Conservation (phyloP, 2,888 invertebrate genomes). For the Unio pictorum region DNA sequence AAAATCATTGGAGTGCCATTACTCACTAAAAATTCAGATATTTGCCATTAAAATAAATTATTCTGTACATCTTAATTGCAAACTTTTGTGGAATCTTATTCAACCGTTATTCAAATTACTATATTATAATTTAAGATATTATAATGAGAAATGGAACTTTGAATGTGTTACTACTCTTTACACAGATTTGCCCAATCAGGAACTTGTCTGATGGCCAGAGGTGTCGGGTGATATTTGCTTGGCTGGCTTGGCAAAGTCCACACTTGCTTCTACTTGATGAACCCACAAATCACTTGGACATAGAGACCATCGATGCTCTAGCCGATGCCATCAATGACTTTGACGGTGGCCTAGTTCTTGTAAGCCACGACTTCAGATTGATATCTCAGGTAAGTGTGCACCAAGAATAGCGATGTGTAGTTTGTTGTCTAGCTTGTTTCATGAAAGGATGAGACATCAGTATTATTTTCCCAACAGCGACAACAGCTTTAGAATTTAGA, state of each 20-base stretch:
- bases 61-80: too few relatives aligned
- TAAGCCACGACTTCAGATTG: conserved; percentile 99
- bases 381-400: conserved; percentile 87
- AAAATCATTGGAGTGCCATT: too few relatives aligned
- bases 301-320: conserved; percentile 92
- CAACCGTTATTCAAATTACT: too few relatives aligned
- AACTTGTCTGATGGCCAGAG: conserved; percentile 98
- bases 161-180: conserved; percentile 1
- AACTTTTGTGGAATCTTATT: too few relatives aligned
- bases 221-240: conserved; percentile 98
- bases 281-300: conserved; percentile 73
- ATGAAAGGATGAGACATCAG: too few relatives aligned
- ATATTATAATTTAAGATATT: too few relatives aligned
- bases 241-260: conserved; percentile 97
- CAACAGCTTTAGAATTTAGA: too few relatives aligned
- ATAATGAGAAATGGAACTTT: too few relatives aligned
- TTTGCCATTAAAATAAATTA: too few relatives aligned
- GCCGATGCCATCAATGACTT: conserved; percentile 98
- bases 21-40: too few relatives aligned
- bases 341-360: conserved; percentile 99
- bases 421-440: neutral
- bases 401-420: neutral
- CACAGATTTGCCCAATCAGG: conserved; percentile 90
- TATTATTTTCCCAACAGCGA: too few relatives aligned
- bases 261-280: conserved; percentile 86